Conservation (phyloP, 2,797 vertebrate genomes). For the Pantherophis vulpinus region DNA sequence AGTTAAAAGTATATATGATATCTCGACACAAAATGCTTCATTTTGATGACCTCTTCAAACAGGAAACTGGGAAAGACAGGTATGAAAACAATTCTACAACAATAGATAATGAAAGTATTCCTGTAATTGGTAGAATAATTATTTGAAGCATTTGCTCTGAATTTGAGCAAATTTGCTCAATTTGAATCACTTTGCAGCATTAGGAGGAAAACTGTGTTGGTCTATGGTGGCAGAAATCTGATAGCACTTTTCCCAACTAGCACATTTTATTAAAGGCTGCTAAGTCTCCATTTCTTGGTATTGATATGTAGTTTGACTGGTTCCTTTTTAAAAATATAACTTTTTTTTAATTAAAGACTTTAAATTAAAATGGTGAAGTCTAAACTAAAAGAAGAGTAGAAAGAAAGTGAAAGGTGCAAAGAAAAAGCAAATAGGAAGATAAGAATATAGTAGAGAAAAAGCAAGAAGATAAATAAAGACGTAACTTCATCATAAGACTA, state of each 20-base stretch:
- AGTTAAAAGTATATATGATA: constrained; percentile 89
- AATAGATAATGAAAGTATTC: constrained; percentile 16
- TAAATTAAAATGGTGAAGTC: neutral
- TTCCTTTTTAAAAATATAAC: neutral
- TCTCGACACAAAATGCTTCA: constrained; percentile 97
- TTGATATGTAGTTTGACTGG: neutral
- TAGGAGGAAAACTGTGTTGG: neutral
- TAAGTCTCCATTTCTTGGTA: neutral
- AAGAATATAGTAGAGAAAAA: neutral
- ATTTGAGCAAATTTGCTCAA: neutral
- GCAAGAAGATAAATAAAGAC: neutral
- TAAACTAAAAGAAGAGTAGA: neutral
- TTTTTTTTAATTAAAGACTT: neutral
- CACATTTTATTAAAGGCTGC: neutral
- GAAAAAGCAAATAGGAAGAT: neutral
- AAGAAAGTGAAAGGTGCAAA: neutral
- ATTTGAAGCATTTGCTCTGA: neutral
- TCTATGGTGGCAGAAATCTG: neutral
- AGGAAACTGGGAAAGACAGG: constrained; percentile 97
- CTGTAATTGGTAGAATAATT: neutral
- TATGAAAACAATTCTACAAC: constrained; percentile 51
- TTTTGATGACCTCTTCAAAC: constrained; percentile 95
- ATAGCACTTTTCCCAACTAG: neutral
- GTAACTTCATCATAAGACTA: neutral
- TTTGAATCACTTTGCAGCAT: constrained; percentile 34